Evolutionary conservation across 2,113 vertebrate genomes (phyloP).

Genomic region (Verasper variegatus): DNA sequence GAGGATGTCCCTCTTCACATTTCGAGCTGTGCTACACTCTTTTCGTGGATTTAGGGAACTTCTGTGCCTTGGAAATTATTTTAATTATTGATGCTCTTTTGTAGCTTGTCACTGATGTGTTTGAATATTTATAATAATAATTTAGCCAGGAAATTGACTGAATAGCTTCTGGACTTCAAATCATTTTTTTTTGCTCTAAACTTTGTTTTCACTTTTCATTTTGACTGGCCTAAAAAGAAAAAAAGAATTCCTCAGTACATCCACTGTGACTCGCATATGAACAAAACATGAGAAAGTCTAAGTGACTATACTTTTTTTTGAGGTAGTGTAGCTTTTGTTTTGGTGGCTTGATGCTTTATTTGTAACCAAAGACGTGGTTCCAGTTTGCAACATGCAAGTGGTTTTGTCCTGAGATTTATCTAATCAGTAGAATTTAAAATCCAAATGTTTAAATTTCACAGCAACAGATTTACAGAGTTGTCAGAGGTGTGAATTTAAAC

Average conservation of each 20-base stretch:
- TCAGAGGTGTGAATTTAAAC: constrained; percentile 44
- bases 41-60: neutral
- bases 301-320: constrained; percentile 34
- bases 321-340: constrained; percentile 46
- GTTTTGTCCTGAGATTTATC: constrained; percentile 69
- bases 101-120: neutral
- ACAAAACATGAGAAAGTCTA: constrained; percentile 37
- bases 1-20: neutral
- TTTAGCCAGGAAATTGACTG: neutral
- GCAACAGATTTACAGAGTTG: constrained; percentile 3
- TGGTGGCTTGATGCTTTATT: constrained; percentile 68
- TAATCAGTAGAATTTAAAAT: constrained; percentile 51
- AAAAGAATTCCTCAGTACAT: neutral
- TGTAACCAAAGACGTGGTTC: constrained; percentile 79
- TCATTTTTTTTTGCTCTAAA: too few species aligned
- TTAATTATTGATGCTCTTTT: constrained; percentile 6
- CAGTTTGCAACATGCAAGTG: constrained; percentile 64
- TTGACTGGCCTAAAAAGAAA: too few species aligned
- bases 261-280: constrained; percentile 37
- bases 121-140: neutral
- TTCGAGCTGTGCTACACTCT: neutral
- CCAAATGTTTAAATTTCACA: too few species aligned
- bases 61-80: constrained; percentile 62
- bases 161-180: neutral
- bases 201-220: too few species aligned